A percentile compares a stretch with the other conserved stretches of the same genome.
Conservation (phyloP, 2,888 invertebrate genomes). For the Stomorhina lunata region DNA sequence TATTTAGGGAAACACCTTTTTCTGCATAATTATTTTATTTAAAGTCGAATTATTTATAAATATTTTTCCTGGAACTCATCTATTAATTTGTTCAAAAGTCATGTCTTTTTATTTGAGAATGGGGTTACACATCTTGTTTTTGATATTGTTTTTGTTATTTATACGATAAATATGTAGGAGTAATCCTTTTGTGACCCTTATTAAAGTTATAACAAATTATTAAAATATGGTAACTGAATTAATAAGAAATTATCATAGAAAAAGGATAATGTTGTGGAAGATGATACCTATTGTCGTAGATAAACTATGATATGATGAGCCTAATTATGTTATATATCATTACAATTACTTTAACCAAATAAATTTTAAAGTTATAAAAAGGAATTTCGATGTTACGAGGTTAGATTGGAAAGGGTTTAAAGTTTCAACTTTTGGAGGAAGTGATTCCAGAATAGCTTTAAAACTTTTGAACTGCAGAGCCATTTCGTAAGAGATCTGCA, state of each 20-base stretch:
- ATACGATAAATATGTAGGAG: no score
- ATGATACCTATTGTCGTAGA: conserved; percentile 3
- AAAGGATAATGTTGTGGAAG: not conserved
- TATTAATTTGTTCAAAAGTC: conserved; percentile 22
- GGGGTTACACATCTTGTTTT: no score
- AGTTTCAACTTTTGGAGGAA: no score
- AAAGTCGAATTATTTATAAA: not conserved
- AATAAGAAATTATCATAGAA: not conserved
- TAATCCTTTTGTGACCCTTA: conserved; percentile 63
- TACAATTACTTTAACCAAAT: conserved; percentile 67
- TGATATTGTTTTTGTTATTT: no score
- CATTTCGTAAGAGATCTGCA: no score
- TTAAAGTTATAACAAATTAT: conserved; percentile 12
- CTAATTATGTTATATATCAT: conserved; percentile 68
- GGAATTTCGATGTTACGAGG: not conserved
- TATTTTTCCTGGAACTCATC: conserved; percentile 19
- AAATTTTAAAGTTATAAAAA: not conserved
- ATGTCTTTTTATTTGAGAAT: not conserved
- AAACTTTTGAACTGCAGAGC: no score
- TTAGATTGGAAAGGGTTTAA: not conserved
- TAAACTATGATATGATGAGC: conserved; percentile 34
- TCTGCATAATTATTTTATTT: not conserved
- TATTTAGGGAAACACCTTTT: not conserved
- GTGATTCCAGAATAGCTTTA: no score
- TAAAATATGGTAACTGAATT: not conserved